Conservation (phyloP, 1,140 invertebrate genomes). For the Euura saliciscinereae region DNA sequence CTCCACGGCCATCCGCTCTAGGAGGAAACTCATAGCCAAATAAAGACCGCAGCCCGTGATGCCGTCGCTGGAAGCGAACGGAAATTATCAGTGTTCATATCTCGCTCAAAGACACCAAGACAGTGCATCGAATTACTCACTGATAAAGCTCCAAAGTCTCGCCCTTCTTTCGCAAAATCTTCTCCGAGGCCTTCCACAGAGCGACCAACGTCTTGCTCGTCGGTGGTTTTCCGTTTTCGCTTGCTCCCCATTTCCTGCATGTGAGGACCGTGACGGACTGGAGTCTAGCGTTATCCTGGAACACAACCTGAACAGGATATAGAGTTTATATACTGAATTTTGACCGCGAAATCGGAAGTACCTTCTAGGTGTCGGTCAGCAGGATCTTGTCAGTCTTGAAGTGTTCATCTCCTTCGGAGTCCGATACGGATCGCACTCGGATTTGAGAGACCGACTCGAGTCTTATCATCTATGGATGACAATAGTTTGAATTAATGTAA, state of each 20-base stretch:
- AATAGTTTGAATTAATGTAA: too few relatives aligned
- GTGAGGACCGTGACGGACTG: conserved; percentile 31
- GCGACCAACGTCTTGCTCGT: conserved; percentile 26
- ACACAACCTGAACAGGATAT: too few relatives aligned
- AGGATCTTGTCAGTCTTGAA: conserved; percentile 27
- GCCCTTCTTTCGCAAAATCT: conserved; percentile 28
- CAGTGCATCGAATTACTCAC: too few relatives aligned
- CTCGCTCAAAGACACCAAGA: too few relatives aligned
- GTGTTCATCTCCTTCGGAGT: conserved; percentile 12
- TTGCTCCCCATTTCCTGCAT: conserved; percentile 33
- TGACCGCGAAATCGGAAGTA: too few relatives aligned
- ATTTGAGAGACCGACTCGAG: conserved; percentile 70
- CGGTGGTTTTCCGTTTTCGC: conserved; percentile 28
- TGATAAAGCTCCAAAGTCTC: conserved; percentile 35
- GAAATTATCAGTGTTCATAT: too few relatives aligned
- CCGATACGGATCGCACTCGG: too few relatives aligned
- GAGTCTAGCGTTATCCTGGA: too few relatives aligned
- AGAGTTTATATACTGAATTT: too few relatives aligned
- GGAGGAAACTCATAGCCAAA: neutral
- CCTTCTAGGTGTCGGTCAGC: conserved; percentile 31
- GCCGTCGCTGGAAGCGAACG: neutral
- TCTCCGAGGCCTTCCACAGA: conserved; percentile 37
- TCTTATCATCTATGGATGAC: conserved; percentile 72
- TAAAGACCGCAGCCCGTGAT: neutral
- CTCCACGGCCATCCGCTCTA: neutral